Evolutionary conservation across 2,888 invertebrate genomes (phyloP), one percentile per base, ranked within the genome.

Genomic region (Bellardia pandia): DNA sequence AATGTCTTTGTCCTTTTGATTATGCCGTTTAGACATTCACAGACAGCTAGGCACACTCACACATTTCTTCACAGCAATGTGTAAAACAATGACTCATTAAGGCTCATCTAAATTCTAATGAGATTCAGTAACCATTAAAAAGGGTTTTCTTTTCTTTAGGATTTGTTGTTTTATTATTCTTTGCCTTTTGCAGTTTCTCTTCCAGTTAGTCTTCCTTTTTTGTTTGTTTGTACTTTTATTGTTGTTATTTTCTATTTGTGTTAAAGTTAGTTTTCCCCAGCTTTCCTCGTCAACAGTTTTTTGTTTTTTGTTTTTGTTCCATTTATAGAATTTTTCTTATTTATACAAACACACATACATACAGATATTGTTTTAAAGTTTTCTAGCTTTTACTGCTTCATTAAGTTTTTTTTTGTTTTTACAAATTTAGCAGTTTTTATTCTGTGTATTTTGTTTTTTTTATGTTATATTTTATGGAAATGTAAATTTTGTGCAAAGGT

Each of bases 1-100:
- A 71, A 79, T 71, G 77, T 79, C 45, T 78, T 80, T 74, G 62
- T 80, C 74, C 72, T 53, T 74, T 83, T 82, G 48, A 76, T 80
- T 68, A 66, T 48, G 62, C 53, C 80, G 77, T 86, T 76, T 76
- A 6, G 71, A 83, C 23, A 48, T 64, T 60, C 66, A 16, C n/a
- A 74, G 53, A 72, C 53, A 42, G 7, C 11, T 4, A 11, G 3
- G 14, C 37, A 68, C 33, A 33, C 53, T 53, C 30, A 64, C 7
- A 58, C 14, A 72, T 51, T 6, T 62, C 64, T n/a, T 33, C n/a
- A 6, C 51, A 62, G n/a, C 42, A 53, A 90, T 90, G 91, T 92
- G 91, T 92, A 92, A 92, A 92, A 93, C 93, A 93, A 93, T 93
- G 92, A 93, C 92, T 93, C 93, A 93, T 93, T 93, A 93, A 93